Percentiles rank a stretch among this genome's conserved stretches.
Conservation (phyloP, 2,888 invertebrate genomes). For the Chalcis sispes region DNA sequence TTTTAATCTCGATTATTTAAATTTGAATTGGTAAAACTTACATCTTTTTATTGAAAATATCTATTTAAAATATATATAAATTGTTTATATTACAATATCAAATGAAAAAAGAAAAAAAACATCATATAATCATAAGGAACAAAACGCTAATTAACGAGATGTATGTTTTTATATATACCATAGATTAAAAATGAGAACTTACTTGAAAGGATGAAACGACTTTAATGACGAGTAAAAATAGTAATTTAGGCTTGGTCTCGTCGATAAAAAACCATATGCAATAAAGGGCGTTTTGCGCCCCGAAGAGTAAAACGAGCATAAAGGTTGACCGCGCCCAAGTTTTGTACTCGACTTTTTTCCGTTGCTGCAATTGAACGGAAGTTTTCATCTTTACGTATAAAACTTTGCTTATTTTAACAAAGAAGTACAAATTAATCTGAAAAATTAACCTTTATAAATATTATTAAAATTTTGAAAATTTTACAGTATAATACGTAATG, state of each 20-base stretch:
- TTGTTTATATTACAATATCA: background rate
- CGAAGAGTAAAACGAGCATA: conserved; percentile 31
- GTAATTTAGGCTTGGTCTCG: conserved; percentile 30
- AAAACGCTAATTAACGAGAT: too few species aligned
- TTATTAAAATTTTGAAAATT: background rate
- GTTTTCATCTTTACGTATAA: conserved; percentile 27
- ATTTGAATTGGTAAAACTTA: background rate
- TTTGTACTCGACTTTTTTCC: conserved; percentile 38
- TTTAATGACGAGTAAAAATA: conserved; percentile 26
- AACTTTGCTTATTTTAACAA: conserved; percentile 21
- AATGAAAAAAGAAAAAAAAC: background rate
- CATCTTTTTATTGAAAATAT: background rate
- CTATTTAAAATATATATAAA: background rate
- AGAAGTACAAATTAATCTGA: conserved; percentile 41
- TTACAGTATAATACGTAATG: background rate
- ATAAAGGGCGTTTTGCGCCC: conserved; percentile 25
- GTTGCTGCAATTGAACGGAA: conserved; percentile 29
- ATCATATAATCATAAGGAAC: too few species aligned
- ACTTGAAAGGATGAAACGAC: conserved; percentile 39
- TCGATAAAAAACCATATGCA: conserved; percentile 32
- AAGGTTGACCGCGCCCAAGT: conserved; percentile 44
- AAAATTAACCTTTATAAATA: background rate
- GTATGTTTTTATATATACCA: too few species aligned
- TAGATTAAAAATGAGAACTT: background rate
- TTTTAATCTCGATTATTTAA: background rate